Percentiles rank a stretch among this genome's conserved stretches.
These are phyloP conservation scores for Steinernema feltiae DNA, from an alignment of 1,140 invertebrate genomes.

Conservation along the genomic window DNA sequence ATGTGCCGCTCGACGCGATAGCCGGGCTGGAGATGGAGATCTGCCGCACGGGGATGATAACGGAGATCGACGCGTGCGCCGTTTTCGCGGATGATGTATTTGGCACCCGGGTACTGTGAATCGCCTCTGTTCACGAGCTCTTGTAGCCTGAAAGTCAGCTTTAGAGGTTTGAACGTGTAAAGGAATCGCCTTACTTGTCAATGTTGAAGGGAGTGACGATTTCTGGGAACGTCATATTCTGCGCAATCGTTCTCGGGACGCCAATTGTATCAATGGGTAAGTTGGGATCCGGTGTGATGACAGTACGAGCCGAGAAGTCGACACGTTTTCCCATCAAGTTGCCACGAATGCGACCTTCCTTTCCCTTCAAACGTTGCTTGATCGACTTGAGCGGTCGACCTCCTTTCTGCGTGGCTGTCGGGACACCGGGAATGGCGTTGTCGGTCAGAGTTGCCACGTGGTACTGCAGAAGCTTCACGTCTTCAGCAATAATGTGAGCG, in stretches of 20 bases:
- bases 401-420: conserved; percentile 94
- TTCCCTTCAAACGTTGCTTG: conserved; percentile 72
- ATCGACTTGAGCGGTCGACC: conserved; percentile 96
- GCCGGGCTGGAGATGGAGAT: conserved; percentile 95
- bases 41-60: conserved; percentile 95
- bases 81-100: conserved; percentile 97
- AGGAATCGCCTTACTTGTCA: conserved; percentile 66
- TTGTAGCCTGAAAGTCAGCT: conserved; percentile 71
- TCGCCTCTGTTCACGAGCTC: conserved; percentile 90
- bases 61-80: conserved; percentile 94
- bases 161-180: conserved; percentile 19
- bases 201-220: conserved; percentile 99
- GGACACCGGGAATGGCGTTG: conserved; percentile 96
- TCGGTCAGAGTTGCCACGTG: conserved; percentile 95
- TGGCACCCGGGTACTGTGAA: conserved; percentile 96
- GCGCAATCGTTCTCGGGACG: conserved; percentile 92
- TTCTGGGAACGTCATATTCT: conserved; percentile 98
- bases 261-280: conserved; percentile 96
- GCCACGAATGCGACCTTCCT: conserved; percentile 94
- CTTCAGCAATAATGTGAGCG: conserved; percentile 89
- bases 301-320: conserved; percentile 96
- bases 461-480: conserved; percentile 96
- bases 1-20: conserved; percentile 97
- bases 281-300: conserved; percentile 99
- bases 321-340: conserved; percentile 99